Evolutionary conservation across 2,797 vertebrate genomes (phyloP), one percentile per base, ranked within the genome.

Genomic region (Tapirus indicus): DNA sequence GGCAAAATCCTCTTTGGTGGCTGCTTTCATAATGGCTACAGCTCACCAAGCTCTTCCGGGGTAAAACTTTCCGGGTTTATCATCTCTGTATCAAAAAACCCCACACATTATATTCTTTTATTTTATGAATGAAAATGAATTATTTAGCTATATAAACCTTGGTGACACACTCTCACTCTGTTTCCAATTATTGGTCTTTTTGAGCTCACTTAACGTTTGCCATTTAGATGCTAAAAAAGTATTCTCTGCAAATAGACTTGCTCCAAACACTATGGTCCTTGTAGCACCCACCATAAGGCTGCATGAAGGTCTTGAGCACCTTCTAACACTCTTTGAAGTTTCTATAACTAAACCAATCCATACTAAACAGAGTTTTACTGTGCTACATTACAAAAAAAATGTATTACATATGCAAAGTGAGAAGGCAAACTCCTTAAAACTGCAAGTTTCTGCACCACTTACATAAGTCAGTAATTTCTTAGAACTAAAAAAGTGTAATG

Each of bases 141-240:
- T 92, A 79, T 78, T 91, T 84, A 79, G 78, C 32, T 80, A 87
- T 90, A 85, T 87, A 88, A 88, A 88, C 17, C n/a, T 88, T 91
- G 20, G 25, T 52, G 75, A 93, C 9, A 88, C 25, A 68, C 4
- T 52, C 47, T 89, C 38, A 77, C 38, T 79, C 84, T 89, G 23
- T 74, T 93, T 87, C 20, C 58, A 60, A 17, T 60, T 83, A 82
- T 58, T 56, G 9, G 6, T 69, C 88, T 56, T 90, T 87, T 95
- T 54, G 7, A 94, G 86, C 47, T 82, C 75, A 88, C 10, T 86
- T 89, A 77, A 77, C 66, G 8, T 68, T 93, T 88, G 47, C 8
- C 25, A 92, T 84, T 94, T 87, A 60, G n/a, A 78, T 66, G 20
- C 23, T 84, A 69, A 89, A 86, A 83, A 32, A 47, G 4, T 74